Evolutionary conservation across 2,797 vertebrate species (phyloP).

Genomic region (Columba guinea): DNA sequence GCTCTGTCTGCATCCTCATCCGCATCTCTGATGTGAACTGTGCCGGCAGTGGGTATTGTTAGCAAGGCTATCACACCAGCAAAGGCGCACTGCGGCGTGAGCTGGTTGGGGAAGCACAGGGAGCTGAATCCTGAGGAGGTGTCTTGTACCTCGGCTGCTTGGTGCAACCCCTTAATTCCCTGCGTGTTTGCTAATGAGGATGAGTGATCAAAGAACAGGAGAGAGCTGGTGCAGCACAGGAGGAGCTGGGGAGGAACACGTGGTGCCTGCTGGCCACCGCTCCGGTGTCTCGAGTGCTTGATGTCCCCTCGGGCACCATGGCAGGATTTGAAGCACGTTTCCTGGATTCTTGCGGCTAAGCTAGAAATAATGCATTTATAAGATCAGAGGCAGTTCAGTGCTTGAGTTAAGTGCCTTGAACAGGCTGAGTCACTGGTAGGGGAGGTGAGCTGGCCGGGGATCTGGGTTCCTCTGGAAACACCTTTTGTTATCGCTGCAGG

Average conservation of each 20-base stretch:
- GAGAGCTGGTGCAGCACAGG: not conserved
- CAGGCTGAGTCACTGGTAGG: not conserved
- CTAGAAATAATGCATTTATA: not conserved
- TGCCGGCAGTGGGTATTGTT: not conserved
- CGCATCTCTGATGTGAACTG: not conserved
- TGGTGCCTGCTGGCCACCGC: not conserved
- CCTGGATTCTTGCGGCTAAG: not conserved
- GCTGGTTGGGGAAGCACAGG: fast-evolving
- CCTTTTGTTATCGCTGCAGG: not conserved
- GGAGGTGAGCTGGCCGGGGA: not conserved
- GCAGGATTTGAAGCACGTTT: not conserved
- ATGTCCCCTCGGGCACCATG: not conserved
- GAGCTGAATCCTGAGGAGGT: not conserved
- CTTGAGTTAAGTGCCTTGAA: not conserved
- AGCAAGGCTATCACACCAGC: not conserved
- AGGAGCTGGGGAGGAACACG: fast-evolving
- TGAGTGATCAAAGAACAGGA: not conserved
- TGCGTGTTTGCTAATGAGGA: fast-evolving
- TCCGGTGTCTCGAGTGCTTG: fast-evolving
- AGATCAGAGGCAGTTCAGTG: not conserved
- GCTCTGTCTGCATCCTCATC: not conserved
- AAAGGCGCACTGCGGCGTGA: fast-evolving
- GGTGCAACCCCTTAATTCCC: fast-evolving
- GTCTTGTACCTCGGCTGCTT: not conserved
- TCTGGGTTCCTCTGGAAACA: not conserved